Base-by-base conservation (phyloP, 1,140 invertebrate species). In the Charaxes varanes region DNA sequence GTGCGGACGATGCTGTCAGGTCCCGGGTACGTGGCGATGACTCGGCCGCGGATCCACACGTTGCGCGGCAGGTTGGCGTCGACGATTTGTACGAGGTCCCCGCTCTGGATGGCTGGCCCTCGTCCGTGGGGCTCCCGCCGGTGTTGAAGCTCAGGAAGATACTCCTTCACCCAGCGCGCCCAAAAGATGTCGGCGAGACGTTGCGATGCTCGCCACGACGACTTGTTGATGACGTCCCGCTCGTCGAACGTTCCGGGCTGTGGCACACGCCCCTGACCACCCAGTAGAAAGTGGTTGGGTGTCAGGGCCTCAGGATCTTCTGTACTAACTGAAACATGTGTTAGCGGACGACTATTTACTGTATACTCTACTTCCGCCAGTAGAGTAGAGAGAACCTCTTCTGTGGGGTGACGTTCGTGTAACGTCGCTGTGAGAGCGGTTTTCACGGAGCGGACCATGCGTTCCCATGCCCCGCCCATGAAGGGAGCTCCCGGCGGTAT, bases 201-300 rank as follows among this genome's bases (percentile, higher is more conserved):
- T 8, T 59, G 54, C 0, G 58, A 16, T 0, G 27, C 24, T 0
- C 52, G 40, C 57, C 50, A 26, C 71, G 4, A 42, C 33, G 4
- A 11, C 27, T 4, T 31, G 24, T 0, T 41, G 12, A n/a, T 27
- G 24, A 1, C 41, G 6, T 27, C 31, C n/a, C 51, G 46, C 0
- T 10, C 21, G 6, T 23, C 10, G 10, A 11, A 26, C 1, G n/a
- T 11, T 0, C 44, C 47, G 2, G 45, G 34, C 2, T 46, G 4
- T 5, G 63, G 24, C 0, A 40, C 6, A 0, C 34, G 42, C 0
- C 59, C 33, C 4, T 67, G 51, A 2, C 33, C 30, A 0, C 63
- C 66, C 11, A 74, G 51, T n/a, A 83, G 14, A 26, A 71, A 67
- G 15, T 77, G 59, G 3, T 26, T 26, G 1, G 23, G 23, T 3